A percentile compares a stretch with the other conserved stretches of the same genome.
These are phyloP conservation scores for Diplolepis rosae DNA, from an alignment of 2,888 invertebrate species.

Conservation along the genomic window DNA sequence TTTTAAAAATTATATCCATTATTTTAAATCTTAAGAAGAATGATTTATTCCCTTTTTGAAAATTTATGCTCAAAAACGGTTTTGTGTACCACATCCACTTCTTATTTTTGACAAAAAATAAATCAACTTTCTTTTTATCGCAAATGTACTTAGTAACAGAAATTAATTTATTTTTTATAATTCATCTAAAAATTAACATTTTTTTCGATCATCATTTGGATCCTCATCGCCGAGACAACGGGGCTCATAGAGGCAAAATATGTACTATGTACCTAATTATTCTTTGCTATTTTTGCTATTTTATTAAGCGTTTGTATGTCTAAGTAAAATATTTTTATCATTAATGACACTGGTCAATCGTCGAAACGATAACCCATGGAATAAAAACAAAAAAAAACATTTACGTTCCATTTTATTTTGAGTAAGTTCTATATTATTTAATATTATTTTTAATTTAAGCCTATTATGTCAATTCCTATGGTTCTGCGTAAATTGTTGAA, in stretches of 20 bases:
- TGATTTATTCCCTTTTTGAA: too few relatives aligned
- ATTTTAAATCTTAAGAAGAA: too few relatives aligned
- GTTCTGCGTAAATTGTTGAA: neutral
- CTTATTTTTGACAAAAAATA: neutral
- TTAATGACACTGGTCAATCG: slow-evolving; percentile 11
- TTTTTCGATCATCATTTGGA: neutral
- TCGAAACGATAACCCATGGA: slow-evolving; percentile 10
- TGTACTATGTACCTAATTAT: neutral
- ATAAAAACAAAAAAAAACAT: slow-evolving; percentile 6
- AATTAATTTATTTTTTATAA: slow-evolving; percentile 3
- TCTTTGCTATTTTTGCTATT: slow-evolving; percentile 27
- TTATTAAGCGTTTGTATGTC: slow-evolving; percentile 13
- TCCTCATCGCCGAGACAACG: neutral
- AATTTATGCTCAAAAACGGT: too few relatives aligned
- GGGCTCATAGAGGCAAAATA: slow-evolving; percentile 9
- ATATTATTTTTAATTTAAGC: slow-evolving; percentile 16
- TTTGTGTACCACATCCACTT: neutral
- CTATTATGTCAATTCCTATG: neutral
- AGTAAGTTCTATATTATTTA: slow-evolving; percentile 18
- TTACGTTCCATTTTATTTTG: slow-evolving; percentile 4
- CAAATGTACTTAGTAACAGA: slow-evolving; percentile 32
- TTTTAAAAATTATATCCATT: too few relatives aligned
- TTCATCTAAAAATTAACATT: neutral
- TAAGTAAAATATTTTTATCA: neutral
- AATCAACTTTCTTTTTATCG: slow-evolving; percentile 10